Base-by-base conservation (phyloP, 2,797 vertebrate species). In the Tenualosa ilisha region DNA sequence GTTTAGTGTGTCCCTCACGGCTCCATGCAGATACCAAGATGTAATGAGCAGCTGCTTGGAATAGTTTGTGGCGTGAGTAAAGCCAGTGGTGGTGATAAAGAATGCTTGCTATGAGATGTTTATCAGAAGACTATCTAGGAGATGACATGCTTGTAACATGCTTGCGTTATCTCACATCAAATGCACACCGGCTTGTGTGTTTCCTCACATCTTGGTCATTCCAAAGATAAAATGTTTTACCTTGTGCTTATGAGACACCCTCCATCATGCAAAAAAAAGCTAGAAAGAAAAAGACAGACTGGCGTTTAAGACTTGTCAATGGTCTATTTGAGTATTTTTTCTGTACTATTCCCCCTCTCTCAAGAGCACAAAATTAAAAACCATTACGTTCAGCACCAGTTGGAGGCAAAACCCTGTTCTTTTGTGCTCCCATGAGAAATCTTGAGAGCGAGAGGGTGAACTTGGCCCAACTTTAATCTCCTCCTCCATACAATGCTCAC, bases 381-480 rank as follows among this genome's bases (percentile, higher is more conserved):
- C 12, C 68, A 43, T 17, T 43, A 5, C 2, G 37, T 75, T 75
- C 22, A 37, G 68, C 12, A 75, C 37, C 40, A 43, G 6, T 22
- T 75, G 37, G 1, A 75, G 37, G 46, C 37, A 79, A 79, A 79
- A 40, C 43, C 7, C 17, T 46, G 40, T 79, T 24, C 37, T 20
- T 79, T 79, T 79, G 72, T 43, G 72, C 20, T 46, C 72, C 72
- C 40, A 79, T 37, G 37, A 43, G 17, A 79, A 43, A 75, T 75
- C 12, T 20, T 37, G 68, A 72, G 31, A 79, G 87, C 26, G 43
- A 54, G 82, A 85, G 89, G 91, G 82, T 90, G 84, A 90, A 88
- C 83, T 82, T 89, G 88, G 81, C 72, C 15, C 37, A 82, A 65
- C 89, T 88, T 82, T 85, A 86, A 89, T 91, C 86, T 88, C 65